Percentiles rank a stretch among this genome's conserved stretches.
phyloP scores from a whole-genome alignment of 2,797 vertebrate species.

The Hyperoplus lanceolatus region DNA sequence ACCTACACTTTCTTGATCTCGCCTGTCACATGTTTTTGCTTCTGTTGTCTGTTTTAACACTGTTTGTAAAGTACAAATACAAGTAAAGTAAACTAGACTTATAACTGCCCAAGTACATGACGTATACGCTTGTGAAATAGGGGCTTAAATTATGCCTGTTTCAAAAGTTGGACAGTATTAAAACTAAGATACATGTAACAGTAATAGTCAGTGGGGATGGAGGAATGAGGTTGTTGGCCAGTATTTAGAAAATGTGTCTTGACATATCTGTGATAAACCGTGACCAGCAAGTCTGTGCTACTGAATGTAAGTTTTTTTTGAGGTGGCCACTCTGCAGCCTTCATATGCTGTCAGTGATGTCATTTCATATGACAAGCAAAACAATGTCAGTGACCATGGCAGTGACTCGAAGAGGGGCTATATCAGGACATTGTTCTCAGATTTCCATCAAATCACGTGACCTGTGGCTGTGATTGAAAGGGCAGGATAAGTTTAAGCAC shows the following conservation, averaged over 20 bases:
- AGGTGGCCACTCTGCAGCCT: conserved; percentile 22
- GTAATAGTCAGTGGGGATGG: background rate
- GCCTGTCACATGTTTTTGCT: conserved; percentile 9
- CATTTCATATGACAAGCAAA: conserved; percentile 28
- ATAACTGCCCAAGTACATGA: background rate
- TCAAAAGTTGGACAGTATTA: background rate
- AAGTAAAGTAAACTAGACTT: conserved; percentile 3
- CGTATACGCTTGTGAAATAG: conserved; percentile 5
- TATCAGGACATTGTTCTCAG: conserved; percentile 43
- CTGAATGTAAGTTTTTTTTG: conserved; percentile 36
- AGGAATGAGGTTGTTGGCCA: background rate
- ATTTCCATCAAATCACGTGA: conserved; percentile 55
- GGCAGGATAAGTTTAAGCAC: conserved; percentile 25
- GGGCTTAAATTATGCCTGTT: background rate
- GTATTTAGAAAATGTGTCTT: conserved; percentile 14
- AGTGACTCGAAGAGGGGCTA: conserved; percentile 7
- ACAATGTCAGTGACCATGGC: conserved; percentile 49
- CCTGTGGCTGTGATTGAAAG: conserved; percentile 55
- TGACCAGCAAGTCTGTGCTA: conserved; percentile 17
- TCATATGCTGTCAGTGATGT: conserved; percentile 37
- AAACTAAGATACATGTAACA: no score
- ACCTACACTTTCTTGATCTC: conserved; percentile 9
- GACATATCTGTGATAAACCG: conserved; percentile 42
- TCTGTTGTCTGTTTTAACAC: conserved; percentile 16
- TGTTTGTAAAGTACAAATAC: conserved; percentile 25